Base-by-base conservation (phyloP, 2,113 vertebrate genomes). In the Nyctereutes procyonoides region DNA sequence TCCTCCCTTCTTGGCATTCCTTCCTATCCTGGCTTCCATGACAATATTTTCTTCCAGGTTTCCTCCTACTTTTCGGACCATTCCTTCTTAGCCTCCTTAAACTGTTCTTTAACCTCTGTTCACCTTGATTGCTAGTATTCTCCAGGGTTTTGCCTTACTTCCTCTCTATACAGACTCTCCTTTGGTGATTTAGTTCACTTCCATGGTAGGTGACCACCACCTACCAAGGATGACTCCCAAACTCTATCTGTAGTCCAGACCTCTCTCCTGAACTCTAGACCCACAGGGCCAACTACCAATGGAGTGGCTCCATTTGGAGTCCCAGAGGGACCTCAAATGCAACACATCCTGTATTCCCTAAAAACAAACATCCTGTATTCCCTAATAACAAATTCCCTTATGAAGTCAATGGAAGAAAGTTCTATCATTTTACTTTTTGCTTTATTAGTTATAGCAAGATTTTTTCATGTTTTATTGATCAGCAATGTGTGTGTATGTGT, bases 61-160 rank as follows among this genome's bases (percentile, higher is more conserved):
- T 74, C 19, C 60, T 90, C n/a, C 4, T 48, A 7, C 35, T 71
- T 76, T 55, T 79, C 35, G n/a, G 60, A 35, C 63, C 2, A 7
- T 85, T 86, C 71, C 30, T 96, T 77, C 90, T 95, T n/a, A 71
- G 67, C 15, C 35, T 71, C 90, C 85, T 65, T 77, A 35, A 82
- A 32, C 19, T n/a, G 53, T 62, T 79, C 67, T 87, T 79, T 71
- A 80, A 1, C 77, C 17, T 89, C 38, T n/a, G 1, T 65, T 48
- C 55, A 24, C 20, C 53, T 83, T 38, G 3, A 24, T 19, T 79
- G 62, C 69, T 35, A 60, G 76, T 24, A 24, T 58, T 91, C n/a
- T 32, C n/a, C 17, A 28, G 16, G n/a, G 56, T 38, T 81, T 22
- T 14, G 6, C 69, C 56, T 14, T 74, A n/a, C 3, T 3, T 60